Evolutionary conservation across 2,113 vertebrate species (phyloP), one percentile per base, ranked within the genome.

Genomic region (Syngnathus scovelli): DNA sequence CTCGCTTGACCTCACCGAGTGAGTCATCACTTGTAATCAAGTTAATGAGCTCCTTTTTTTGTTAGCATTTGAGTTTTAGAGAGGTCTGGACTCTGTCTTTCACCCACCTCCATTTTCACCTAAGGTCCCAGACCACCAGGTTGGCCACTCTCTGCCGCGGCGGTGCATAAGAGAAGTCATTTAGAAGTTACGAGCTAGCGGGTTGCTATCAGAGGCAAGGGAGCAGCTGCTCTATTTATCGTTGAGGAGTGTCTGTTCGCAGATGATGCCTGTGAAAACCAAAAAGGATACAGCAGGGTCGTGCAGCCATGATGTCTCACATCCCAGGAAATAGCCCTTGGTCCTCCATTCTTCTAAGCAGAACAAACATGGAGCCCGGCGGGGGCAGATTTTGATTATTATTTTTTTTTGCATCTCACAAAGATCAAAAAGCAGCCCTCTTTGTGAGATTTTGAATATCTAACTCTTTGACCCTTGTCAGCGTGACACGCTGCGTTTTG

Each of bases 151-250:
- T 64, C 62, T 71, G 67, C 63, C 60, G 58, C 3, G 55, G 67
- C 33, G 60, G 66, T 27, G 59, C 76, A 68, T 60, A 33, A 44
- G 55, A 72, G 68, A 78, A 78, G 77, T 75, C 72, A 58, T 78
- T 85, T 80, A 78, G 80, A 58, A 85, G 80, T 83, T 81, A 82
- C n/a, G 69, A 76, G 74, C 67, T 80, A 56, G 78, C 79, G 72
- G 78, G 76, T 72, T 75, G 64, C 81, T 66, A 70, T 72, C 79
- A 69, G 72, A 75, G 74, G 64, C 76, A 63, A 79, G 79, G 27
- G 70, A 80, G 74, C 83, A 77, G 74, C 78, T 76, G 84, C 69
- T 70, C 68, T 74, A 73, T 80, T 82, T 81, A 75, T 84, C 77
- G 69, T 64, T 59, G 46, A 75, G 71, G 69, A 75, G 64, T 12